Evolutionary conservation across 2,888 invertebrate genomes (phyloP), one percentile per base, ranked within the genome.

Genomic region (Cancer borealis): DNA sequence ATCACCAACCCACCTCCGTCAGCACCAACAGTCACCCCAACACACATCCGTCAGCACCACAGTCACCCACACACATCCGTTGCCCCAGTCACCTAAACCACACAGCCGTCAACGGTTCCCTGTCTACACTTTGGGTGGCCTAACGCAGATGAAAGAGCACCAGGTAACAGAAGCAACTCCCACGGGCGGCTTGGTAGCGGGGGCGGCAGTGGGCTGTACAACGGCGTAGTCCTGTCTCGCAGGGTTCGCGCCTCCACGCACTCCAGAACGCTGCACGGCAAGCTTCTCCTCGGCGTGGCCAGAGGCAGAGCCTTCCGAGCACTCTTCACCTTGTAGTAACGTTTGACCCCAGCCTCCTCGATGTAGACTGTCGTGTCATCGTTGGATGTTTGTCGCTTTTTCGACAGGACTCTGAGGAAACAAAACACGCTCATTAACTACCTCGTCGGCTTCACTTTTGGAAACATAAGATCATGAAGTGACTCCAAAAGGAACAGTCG

Each of bases 251-350:
- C 97, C 92, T 98, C 98, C 91, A 98, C 98, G 97, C 98, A 99
- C 66, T 96, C 96, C 96, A 98, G 98, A 96, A 98, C 98, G 97
- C 98, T 98, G 97, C 99, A 99, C n/a, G 93, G 94, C 98, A 96
- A 98, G 97, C 96, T 98, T 98, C 96, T 97, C 97, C 0, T 98
- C 98, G 95, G 98, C 97, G 96, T 98, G 98, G 96, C 99, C 99
- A 99, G 96, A 98, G 98, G 97, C 99, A 99, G 94, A 99, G 97
- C 97, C n/a, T n/a, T 98, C 98, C 84, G 98, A 98, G 97, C 98
- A 99, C 96, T 98, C 98, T 26, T 93, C 92, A 49, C 94, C 39
- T 93, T 92, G 94, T 95, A 95, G 91, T 92, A 95, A 21, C 95
- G 93, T 90, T 95, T 94, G 66, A n/a, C 95, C 95, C 49, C 94